Evolutionary conservation across 2,797 vertebrate genomes (phyloP).

Genomic region (Diplodus puntazzo): DNA sequence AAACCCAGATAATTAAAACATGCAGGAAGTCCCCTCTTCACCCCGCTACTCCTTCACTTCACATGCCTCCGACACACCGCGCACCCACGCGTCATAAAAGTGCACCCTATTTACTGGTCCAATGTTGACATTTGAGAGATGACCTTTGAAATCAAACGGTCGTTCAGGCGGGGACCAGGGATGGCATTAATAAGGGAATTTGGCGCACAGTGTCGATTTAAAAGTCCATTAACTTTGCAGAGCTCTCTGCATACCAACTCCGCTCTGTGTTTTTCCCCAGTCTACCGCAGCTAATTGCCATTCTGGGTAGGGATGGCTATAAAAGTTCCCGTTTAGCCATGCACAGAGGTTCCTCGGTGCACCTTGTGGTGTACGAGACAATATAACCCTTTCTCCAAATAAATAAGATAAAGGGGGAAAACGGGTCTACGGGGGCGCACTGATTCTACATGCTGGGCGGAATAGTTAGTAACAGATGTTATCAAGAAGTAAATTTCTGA

Average conservation of each 20-base stretch:
- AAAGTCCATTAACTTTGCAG: slow-evolving; percentile 91
- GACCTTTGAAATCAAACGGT: slow-evolving; percentile 87
- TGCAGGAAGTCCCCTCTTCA: neutral
- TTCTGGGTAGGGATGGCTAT: slow-evolving; percentile 81
- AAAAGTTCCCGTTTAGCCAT: slow-evolving; percentile 82
- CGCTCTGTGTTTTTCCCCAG: slow-evolving; percentile 82
- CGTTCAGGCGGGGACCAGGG: slow-evolving; percentile 76
- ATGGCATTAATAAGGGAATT: slow-evolving; percentile 89
- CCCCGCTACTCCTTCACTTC: slow-evolving; percentile 13
- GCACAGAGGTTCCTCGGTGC: slow-evolving; percentile 73
- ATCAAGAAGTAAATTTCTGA: slow-evolving; percentile 67
- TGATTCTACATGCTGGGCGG: slow-evolving; percentile 68
- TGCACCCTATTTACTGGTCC: slow-evolving; percentile 82
- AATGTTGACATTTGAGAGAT: slow-evolving; percentile 86
- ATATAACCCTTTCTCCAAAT: slow-evolving; percentile 79
- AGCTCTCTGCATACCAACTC: slow-evolving; percentile 87
- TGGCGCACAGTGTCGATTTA: slow-evolving; percentile 88
- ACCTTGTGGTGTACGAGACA: slow-evolving; percentile 72
- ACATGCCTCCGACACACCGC: slow-evolving; percentile 50
- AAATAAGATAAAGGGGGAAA: slow-evolving; percentile 74
- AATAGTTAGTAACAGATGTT: slow-evolving; percentile 75
- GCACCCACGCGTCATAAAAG: slow-evolving; percentile 72
- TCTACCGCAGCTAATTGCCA: slow-evolving; percentile 85
- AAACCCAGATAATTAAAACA: neutral
- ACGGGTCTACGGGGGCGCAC: slow-evolving; percentile 58